Evolutionary conservation across 2,797 vertebrate species (phyloP), one percentile per base, ranked within the genome.

Genomic region (Carduelis carduelis): DNA sequence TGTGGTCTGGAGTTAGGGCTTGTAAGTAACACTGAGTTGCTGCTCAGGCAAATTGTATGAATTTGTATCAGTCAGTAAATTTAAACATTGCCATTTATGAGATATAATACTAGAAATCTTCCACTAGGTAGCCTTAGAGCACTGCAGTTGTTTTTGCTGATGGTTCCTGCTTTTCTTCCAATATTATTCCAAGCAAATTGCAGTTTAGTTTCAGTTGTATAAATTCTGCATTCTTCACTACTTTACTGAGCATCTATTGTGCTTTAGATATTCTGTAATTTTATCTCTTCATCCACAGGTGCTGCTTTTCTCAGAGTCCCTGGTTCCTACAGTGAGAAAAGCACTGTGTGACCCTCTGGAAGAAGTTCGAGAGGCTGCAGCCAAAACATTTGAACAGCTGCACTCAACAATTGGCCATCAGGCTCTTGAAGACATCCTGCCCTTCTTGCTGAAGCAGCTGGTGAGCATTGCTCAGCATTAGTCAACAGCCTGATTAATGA

Each of bases 311-410:
- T 99, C 99, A 0, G 99, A 99, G 97, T 99, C 99, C 9, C 98
- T 99, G 6, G 99, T 99, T 78, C 99, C 99, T 82, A 99, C 99
- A 1, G 99, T 99, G 68, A 98, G 99, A 92, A 99, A 99, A 97
- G 99, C 99, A 1, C 98, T 99, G 50, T 99, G 99, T 89, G 99
- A 99, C 90, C 99, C 99, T 3, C 98, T 99, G 92, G 99, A 99
- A 97, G 99, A 99, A 93, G 99, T 99, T 71, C 92, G 99, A 69
- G 99, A 99, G 97, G 99, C 99, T 6, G 99, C 99, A 2, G 99
- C 99, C 91, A 99, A 99, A 98, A 99, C 99, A 16, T 99, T 99
- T 30, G 99, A 99, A 96, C 99, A 99, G 97, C 98, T 99, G 85
- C 99, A 99, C n/a, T 98, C 99, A 30, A 99, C 99, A 89, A 99